Evolutionary conservation across 2,888 invertebrate genomes (phyloP), one percentile per base, ranked within the genome.

Genomic region (Drosophila nr. perissopoda): DNA sequence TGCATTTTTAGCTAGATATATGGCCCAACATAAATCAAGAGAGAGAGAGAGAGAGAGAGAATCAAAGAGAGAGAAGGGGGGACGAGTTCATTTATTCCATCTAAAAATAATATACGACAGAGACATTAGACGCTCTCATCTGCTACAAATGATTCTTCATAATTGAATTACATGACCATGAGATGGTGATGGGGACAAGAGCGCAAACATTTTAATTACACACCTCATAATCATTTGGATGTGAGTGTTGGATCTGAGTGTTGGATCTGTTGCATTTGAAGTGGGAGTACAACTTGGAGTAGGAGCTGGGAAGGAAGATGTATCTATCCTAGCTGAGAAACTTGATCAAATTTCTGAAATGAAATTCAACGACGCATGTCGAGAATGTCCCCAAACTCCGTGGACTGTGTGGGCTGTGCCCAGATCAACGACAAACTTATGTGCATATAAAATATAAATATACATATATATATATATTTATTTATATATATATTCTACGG

Each of bases 181-280:
- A 21, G 42, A 13, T 42, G 21, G 21, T 11, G 46, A 46, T 46
- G 46, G 46, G 75, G 85, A 88, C 82, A 86, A 82, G 81, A 80
- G 83, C 90, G 86, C 86, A 81, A 80, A 85, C 82, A 86, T 91
- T 82, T 88, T 91, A 91, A 91, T 91, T 91, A 91, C 81, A 89
- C 91, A 91, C 90, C 91, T 91, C 91, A 91, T 91, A 80, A 86
- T 91, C 89, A 90, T 83, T 79, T 86, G 86, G 76, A 71, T 62
- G 82, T 18, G 38, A 38, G 38, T 77, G 82, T 81, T 53, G 86
- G 76, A 73, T 62, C 79, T 16, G 36, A 36, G 36, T 77, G 82
- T 81, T 53, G 42, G 58, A 51, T 25, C 46, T 56, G 54, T 31
- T 38, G 36, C 16, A 38, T 29, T 58, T 11, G 29, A 11, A 18